A percentile compares a stretch with the other conserved stretches of the same genome.
These are phyloP conservation scores for Valencia hispanica DNA, from an alignment of 2,797 vertebrate genomes.

Conservation along the genomic window DNA sequence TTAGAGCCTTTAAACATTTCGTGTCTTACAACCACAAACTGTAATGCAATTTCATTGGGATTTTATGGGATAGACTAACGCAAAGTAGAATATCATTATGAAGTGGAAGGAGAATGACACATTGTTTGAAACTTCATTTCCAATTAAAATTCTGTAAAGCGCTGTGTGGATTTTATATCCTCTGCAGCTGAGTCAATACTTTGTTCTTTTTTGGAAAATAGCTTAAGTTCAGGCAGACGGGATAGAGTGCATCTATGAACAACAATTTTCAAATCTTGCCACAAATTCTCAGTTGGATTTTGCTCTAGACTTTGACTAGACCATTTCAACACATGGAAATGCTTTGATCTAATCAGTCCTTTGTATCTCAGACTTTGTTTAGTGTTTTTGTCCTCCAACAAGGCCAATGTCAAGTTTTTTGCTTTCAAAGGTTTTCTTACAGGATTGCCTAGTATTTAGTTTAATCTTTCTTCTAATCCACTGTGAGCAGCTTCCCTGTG, in stretches of 20 bases:
- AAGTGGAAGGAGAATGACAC: background rate
- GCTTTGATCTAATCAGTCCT: background rate
- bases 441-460: background rate
- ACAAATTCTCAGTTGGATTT: background rate
- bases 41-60: background rate
- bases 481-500: no score
- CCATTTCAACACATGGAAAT: background rate
- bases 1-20: background rate
- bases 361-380: background rate
- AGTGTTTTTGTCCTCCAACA: constrained; percentile 1
- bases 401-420: background rate
- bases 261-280: background rate
- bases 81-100: background rate
- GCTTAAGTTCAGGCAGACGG: background rate
- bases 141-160: background rate
- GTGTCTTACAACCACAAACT: background rate
- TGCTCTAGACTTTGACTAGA: background rate
- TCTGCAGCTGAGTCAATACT: background rate
- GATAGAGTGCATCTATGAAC: background rate
- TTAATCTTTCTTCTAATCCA: background rate
- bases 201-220: background rate
- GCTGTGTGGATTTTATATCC: background rate
- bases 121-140: background rate
- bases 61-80: background rate
- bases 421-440: background rate